phyloP scores from a whole-genome alignment of 2,113 vertebrate genomes.

The Laterallus jamaicensis region DNA sequence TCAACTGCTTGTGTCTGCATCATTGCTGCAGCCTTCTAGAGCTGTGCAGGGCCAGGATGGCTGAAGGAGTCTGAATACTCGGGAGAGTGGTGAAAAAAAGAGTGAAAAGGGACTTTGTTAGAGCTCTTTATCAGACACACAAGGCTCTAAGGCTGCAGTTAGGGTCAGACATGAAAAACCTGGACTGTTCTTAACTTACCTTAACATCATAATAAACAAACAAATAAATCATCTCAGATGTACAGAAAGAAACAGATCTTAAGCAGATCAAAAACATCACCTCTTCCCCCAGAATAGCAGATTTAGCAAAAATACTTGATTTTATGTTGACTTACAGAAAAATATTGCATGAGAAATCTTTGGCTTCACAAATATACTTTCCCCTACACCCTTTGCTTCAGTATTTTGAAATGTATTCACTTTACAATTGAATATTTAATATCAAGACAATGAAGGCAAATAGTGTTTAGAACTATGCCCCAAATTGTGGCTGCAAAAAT shows the following conservation, averaged over 20 bases:
- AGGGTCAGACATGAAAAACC: not conserved
- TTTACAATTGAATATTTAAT: not conserved
- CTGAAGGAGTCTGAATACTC: not conserved
- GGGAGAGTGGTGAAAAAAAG: not conserved
- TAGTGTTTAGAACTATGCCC: not conserved
- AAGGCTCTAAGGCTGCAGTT: not conserved
- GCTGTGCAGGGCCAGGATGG: not conserved
- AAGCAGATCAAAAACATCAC: not conserved
- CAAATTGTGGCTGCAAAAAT: not conserved
- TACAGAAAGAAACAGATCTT: not conserved
- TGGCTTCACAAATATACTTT: not conserved
- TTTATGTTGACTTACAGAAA: not conserved
- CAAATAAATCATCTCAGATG: not conserved
- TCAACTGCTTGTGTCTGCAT: not conserved
- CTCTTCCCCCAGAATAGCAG: not conserved
- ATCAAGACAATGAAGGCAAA: not conserved
- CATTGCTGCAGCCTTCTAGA: not conserved
- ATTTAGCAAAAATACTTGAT: not conserved
- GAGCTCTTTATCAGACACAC: not conserved
- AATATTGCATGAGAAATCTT: not conserved
- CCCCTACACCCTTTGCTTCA: not conserved
- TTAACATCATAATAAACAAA: too few species aligned
- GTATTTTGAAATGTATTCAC: not conserved
- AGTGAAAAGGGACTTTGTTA: not conserved
- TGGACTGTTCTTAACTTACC: not conserved